Evolutionary conservation across 2,888 invertebrate species (phyloP).

Genomic region (Pycnomerus fuliginosus): DNA sequence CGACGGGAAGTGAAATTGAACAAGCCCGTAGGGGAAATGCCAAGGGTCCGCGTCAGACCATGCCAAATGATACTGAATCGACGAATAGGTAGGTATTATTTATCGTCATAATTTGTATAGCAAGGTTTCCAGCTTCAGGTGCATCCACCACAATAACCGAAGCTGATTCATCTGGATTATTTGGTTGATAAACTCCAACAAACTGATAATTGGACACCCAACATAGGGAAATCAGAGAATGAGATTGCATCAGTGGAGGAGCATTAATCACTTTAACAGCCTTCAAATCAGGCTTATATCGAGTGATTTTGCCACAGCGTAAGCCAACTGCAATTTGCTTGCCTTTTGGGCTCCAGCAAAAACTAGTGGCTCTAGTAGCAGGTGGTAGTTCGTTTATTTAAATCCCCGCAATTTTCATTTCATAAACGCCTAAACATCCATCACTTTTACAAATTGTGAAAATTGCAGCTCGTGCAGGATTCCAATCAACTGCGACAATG

Average conservation of each 20-base stretch:
- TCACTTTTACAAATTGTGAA: slow-evolving; percentile 74
- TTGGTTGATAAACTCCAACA: slow-evolving; percentile 69
- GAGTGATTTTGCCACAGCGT: slow-evolving; percentile 76
- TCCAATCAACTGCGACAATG: slow-evolving; percentile 74
- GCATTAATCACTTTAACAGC: slow-evolving; percentile 72
- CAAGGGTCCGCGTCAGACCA: too few species aligned
- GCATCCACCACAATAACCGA: slow-evolving; percentile 66
- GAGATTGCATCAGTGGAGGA: slow-evolving; percentile 61
- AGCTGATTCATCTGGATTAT: slow-evolving; percentile 58
- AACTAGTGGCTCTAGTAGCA: slow-evolving; percentile 56
- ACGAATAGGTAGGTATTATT: too few species aligned
- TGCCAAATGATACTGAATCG: too few species aligned
- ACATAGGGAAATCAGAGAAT: slow-evolving; percentile 66
- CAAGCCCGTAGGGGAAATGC: too few species aligned
- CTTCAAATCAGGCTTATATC: slow-evolving; percentile 87
- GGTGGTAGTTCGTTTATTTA: slow-evolving; percentile 52
- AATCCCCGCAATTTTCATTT: slow-evolving; percentile 47
- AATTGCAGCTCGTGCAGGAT: slow-evolving; percentile 74
- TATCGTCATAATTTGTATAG: slow-evolving; percentile 82
- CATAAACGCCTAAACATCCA: slow-evolving; percentile 54
- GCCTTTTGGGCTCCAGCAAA: slow-evolving; percentile 96
- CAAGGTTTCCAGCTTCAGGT: slow-evolving; percentile 67
- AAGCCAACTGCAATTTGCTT: slow-evolving; percentile 93
- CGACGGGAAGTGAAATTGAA: too few species aligned
- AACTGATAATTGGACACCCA: slow-evolving; percentile 89